Evolutionary conservation across 2,888 invertebrate genomes (phyloP), one percentile per base, ranked within the genome.

Genomic region (Galerucella nymphaeae): DNA sequence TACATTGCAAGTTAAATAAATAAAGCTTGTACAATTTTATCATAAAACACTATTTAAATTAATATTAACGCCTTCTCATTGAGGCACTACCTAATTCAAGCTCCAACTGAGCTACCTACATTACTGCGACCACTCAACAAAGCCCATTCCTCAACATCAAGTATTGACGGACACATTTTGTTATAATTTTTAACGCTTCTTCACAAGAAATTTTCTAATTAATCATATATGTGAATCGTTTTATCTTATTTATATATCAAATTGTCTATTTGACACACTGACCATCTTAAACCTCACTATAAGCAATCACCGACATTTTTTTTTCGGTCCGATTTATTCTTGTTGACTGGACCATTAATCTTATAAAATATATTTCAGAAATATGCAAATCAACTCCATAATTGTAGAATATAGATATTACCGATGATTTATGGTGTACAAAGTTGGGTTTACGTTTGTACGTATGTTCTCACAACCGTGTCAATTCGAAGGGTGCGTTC

Each of bases 401-500:
- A 77, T 78, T 78, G 78, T 78, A 72, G 77, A 73, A 79, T 78
- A 77, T 78, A 78, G 77, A 77, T 76, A 75, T 79, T 77, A 76
- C 58, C 58, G 64, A 75, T 80, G 79, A 78, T 80, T 78, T 80
- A 80, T 76, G 72, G 70, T 76, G 66, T 74, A 38, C 41, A 62
- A 18, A 70, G 75, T 66, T 72, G 70, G 74, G 70, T 72, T 76
- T 72, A 68, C 69, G 55, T 72, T 70, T 72, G 72, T 72, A 74
- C 71, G 71, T 75, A 73, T 75, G 75, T 79, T 80, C 78, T 78
- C 78, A 80, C 79, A 79, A 79, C 79, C 80, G 78, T 80, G 79
- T 80, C 79, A 80, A 78, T 79, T 75, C 78, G 62, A 77, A 71
- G 78, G 78, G 78, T 76, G 77, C 76, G 75, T 70, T 65, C 72